phyloP scores from a whole-genome alignment of 1,140 invertebrate species.

The Drosophila jambulina region DNA sequence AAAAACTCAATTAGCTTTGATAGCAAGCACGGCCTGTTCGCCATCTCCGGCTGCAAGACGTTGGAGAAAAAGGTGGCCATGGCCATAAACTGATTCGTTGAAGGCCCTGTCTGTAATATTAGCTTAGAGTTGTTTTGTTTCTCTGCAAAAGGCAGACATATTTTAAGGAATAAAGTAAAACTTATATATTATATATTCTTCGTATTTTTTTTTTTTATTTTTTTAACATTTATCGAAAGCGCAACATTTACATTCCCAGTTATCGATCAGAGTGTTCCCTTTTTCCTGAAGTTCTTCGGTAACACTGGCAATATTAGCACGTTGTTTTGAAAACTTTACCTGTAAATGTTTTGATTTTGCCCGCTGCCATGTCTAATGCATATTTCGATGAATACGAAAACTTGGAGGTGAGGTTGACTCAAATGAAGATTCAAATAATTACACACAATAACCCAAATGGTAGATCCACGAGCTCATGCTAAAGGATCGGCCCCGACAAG shows the following conservation, averaged over 20 bases:
- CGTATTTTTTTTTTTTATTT: not conserved
- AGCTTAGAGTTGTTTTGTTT: not conserved
- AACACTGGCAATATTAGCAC: constrained; percentile 14
- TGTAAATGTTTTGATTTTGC: constrained; percentile 22
- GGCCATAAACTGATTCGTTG: constrained; percentile 17
- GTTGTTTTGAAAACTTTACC: constrained; percentile 39
- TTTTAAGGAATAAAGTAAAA: constrained; percentile 25
- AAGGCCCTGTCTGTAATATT: no score
- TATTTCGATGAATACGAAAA: constrained; percentile 78
- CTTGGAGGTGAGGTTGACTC: constrained; percentile 51
- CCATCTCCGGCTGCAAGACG: constrained; percentile 88
- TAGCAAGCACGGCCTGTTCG: constrained; percentile 85
- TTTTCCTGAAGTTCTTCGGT: not conserved
- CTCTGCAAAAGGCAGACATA: not conserved
- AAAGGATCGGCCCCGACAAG: constrained; percentile 92
- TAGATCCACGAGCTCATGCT: constrained; percentile 93
- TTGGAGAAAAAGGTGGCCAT: constrained; percentile 87
- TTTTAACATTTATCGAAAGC: not conserved
- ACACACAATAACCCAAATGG: constrained; percentile 7
- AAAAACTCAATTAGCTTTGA: constrained; percentile 58
- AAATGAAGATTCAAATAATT: not conserved
- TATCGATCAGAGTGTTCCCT: not conserved
- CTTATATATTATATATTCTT: not conserved
- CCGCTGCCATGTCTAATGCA: constrained; percentile 32
- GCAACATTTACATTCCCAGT: not conserved